Conservation (phyloP, 2,797 vertebrate species). For the Aplochiton taeniatus region DNA sequence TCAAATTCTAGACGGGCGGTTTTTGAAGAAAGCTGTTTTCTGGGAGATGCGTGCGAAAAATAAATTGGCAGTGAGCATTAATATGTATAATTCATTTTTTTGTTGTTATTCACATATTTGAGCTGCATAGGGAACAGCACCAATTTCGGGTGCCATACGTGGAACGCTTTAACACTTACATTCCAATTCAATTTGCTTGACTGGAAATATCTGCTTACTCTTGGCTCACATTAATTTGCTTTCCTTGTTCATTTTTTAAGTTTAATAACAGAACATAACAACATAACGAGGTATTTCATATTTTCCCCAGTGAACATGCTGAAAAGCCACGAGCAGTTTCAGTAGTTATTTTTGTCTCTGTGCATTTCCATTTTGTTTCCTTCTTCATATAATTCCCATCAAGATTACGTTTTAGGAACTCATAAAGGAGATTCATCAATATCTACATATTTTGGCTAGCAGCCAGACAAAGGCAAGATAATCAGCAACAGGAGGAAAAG, state of each 20-base stretch:
- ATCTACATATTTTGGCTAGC: constrained; percentile 50
- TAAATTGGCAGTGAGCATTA: constrained; percentile 70
- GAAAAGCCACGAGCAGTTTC: constrained; percentile 45
- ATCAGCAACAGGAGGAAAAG: constrained; percentile 55
- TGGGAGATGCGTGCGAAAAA: constrained; percentile 45
- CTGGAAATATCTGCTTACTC: constrained; percentile 67
- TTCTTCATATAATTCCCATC: constrained; percentile 16
- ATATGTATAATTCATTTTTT: constrained; percentile 76
- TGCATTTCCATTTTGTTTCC: constrained; percentile 37
- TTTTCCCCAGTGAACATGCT: constrained; percentile 52
- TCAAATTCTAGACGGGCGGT: constrained; percentile 65
- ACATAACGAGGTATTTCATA: constrained; percentile 68
- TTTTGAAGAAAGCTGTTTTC: constrained; percentile 64
- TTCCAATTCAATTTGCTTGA: constrained; percentile 72
- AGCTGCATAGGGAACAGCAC: constrained; percentile 57
- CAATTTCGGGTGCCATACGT: constrained; percentile 50
- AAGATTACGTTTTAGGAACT: constrained; percentile 52
- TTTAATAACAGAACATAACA: constrained; percentile 74
- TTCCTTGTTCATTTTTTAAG: constrained; percentile 68
- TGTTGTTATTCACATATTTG: constrained; percentile 75
- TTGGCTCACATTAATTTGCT: constrained; percentile 68
- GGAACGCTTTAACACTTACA: constrained; percentile 67
- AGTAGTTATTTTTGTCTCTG: constrained; percentile 48
- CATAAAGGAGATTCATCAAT: constrained; percentile 47
- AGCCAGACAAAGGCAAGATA: constrained; percentile 57